Evolutionary conservation across 2,888 invertebrate species (phyloP).

Genomic region (Mantis religiosa): DNA sequence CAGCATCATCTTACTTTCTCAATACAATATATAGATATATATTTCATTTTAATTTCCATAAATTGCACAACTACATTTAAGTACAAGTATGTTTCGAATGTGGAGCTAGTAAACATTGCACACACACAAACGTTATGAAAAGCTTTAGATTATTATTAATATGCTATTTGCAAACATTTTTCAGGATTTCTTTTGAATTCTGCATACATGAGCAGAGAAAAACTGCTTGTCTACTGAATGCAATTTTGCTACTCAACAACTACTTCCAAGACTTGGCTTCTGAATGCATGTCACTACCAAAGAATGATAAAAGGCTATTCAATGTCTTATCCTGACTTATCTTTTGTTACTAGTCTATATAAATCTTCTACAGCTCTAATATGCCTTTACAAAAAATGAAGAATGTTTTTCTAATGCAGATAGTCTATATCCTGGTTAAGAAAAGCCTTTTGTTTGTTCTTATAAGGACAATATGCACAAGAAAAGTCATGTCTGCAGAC

Average conservation of each 20-base stretch:
- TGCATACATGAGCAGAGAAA: neutral
- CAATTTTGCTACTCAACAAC: neutral
- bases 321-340: too few species aligned
- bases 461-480: neutral
- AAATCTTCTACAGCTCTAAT: neutral
- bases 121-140: conserved; percentile 14
- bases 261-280: neutral
- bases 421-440: neutral
- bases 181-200: neutral
- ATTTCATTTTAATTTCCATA: conserved; percentile 16
- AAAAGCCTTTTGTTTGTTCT: neutral
- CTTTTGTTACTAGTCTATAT: neutral
- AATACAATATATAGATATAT: neutral
- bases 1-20: neutral
- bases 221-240: neutral
- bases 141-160: conserved; percentile 4
- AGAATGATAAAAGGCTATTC: conserved; percentile 5
- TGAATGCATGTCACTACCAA: conserved; percentile 2
- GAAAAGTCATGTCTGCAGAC: neutral
- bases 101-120: conserved; percentile 14
- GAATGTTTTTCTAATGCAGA: neutral
- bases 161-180: neutral
- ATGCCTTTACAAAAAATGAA: conserved; percentile 4
- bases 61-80: conserved; percentile 17
- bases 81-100: conserved; percentile 1